Evolutionary conservation across 1,140 invertebrate genomes (phyloP).

Genomic region (Idris sp.): DNA sequence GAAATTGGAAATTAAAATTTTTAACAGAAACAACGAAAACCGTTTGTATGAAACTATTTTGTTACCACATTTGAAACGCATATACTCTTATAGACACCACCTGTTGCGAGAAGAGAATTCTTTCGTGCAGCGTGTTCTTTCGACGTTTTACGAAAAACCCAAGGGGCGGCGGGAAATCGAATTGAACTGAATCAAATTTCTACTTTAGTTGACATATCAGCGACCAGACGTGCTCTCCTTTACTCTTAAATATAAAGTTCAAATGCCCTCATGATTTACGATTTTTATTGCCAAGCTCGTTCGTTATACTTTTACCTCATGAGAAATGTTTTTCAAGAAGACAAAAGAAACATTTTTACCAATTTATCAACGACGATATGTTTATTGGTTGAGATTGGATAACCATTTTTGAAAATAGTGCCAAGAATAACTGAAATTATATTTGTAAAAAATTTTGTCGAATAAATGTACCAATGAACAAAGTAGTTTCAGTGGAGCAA

Average conservation of each 20-base stretch:
- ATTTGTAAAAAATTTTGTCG: no score
- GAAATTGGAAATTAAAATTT: constrained; percentile 4
- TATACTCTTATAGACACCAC: constrained; percentile 49
- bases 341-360: no score
- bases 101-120: constrained; percentile 63
- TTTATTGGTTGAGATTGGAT: no score
- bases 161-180: constrained; percentile 45
- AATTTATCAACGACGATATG: no score
- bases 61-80: constrained; percentile 20
- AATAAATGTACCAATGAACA: no score
- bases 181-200: constrained; percentile 55
- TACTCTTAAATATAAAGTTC: constrained; percentile 28
- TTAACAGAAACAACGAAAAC: no score
- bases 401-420: no score
- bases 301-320: constrained; percentile 8
- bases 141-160: constrained; percentile 51
- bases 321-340: not conserved
- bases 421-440: no score
- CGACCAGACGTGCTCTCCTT: constrained; percentile 14
- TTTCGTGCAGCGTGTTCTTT: constrained; percentile 43
- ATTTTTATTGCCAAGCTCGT: constrained; percentile 20
- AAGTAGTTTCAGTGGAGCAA: no score
- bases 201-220: constrained; percentile 42
- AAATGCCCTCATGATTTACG: constrained; percentile 12
- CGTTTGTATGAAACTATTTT: no score